Percentiles rank a stretch among this genome's conserved stretches.
Conservation (phyloP, 2,888 invertebrate genomes). For the Brenthis ino region DNA sequence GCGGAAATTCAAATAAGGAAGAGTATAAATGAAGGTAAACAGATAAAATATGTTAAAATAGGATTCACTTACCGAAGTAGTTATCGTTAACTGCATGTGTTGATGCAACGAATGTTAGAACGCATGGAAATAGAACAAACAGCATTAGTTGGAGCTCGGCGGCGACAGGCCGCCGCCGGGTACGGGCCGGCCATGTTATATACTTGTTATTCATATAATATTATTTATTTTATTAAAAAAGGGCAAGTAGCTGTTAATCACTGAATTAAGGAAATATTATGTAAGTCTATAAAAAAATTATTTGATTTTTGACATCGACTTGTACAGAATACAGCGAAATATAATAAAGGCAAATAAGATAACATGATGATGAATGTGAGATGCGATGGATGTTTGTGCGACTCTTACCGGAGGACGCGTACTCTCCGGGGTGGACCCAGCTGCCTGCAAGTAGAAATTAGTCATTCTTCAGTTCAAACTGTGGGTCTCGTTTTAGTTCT, state of each 20-base stretch:
- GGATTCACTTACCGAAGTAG: constrained; percentile 96
- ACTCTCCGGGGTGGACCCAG: constrained; percentile 99
- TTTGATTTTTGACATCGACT: no score
- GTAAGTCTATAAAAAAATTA: no score
- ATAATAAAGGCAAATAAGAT: constrained; percentile 30
- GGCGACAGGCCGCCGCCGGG: no score
- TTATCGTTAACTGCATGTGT: constrained; percentile 97
- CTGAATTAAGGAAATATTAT: no score
- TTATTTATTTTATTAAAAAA: no score
- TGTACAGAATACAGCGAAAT: not conserved
- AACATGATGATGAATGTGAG: constrained; percentile 16
- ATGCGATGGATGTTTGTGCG: not conserved
- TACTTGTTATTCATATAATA: no score
- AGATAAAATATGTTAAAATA: constrained; percentile 14
- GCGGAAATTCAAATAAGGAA: constrained; percentile 9
- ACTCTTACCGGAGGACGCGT: constrained; percentile 97
- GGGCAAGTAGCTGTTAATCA: no score
- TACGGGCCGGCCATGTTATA: no score
- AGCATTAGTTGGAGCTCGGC: constrained; percentile 22
- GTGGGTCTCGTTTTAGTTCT: no score
- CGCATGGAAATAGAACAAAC: constrained; percentile 72
- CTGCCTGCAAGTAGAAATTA: constrained; percentile 85
- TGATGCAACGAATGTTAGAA: constrained; percentile 73
- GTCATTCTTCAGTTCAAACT: not conserved
- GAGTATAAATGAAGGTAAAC: constrained; percentile 31